phyloP scores from a whole-genome alignment of 2,113 vertebrate species.

The Otocyon megalotis region DNA sequence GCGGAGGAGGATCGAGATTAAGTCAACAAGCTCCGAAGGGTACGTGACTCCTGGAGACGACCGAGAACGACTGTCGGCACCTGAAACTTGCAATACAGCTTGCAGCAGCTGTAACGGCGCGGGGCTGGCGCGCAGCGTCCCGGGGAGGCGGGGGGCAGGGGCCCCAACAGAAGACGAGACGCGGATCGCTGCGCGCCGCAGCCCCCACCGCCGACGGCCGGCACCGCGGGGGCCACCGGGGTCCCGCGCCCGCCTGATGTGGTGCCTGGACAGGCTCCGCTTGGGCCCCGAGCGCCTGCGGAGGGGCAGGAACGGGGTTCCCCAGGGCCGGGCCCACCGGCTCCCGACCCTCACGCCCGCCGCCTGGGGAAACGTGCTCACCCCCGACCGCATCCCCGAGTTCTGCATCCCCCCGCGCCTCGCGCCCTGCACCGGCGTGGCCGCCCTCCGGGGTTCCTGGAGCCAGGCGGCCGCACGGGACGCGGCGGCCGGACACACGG shows the following conservation, averaged over 20 bases:
- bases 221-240: not conserved
- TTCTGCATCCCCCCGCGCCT: conserved; percentile 83
- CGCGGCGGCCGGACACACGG: conserved; percentile 80
- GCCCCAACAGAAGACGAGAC: not conserved
- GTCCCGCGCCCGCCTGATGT: conserved; percentile 15
- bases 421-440: not conserved
- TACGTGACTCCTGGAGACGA: not conserved
- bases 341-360: not conserved
- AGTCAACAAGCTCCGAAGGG: not conserved
- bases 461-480: fast-evolving
- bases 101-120: too few species aligned
- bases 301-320: conserved; percentile 27
- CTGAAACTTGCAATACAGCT: not conserved
- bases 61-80: not conserved
- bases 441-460: not conserved
- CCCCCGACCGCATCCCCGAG: conserved; percentile 82
- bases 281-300: conserved; percentile 30
- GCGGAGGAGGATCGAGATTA: not conserved
- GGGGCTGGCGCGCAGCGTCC: not conserved
- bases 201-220: not conserved
- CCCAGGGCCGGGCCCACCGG: not conserved
- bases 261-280: conserved; percentile 70
- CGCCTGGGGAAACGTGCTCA: conserved; percentile 77
- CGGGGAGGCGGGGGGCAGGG: not conserved
- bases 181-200: not conserved